Base-by-base conservation (phyloP, 2,113 vertebrate genomes). In the Ariopsis seemanni region DNA sequence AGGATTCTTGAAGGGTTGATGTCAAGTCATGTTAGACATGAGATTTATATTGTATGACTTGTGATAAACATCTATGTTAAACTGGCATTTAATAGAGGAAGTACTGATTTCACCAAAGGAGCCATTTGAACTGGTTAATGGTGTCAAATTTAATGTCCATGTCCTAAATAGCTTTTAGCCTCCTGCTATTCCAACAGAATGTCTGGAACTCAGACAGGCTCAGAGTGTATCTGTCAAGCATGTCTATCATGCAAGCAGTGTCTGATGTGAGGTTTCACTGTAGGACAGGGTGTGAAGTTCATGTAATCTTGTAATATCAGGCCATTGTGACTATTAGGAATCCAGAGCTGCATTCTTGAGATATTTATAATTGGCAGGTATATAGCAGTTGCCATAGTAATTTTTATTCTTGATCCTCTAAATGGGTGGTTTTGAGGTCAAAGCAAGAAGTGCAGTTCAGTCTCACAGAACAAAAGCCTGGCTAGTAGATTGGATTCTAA, bases 401-500 rank as follows among this genome's bases (percentile, higher is more conserved):
- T 79, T 12, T 67, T 25, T 50, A 8, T 25, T 84, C 25, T 27
- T 53, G n/a, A 62, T 60, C 48, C n/a, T 27, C 11, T 30, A 62
- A 87, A 83, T 53, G 42, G 74, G 48, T 55, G 50, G 60, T 67
- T 62, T 60, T 15, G 74, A 84, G 72, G 71, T 88, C 82, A 84
- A 84, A 78, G 60, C 50, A 52, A 42, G 62, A 87, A 74, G 42
- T 52, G 79, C 65, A 34, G 55, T 82, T 87, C 79, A 74, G 25
- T 82, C 53, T 69, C 9, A 1, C 74, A 60, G 55, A 87, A 87
- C 42, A 25, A 60, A 87, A 87, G 65, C 67, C 57, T 60, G 34
- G 79, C 34, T 27, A 42, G 65, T 82, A 72, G 79, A 87, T 87
- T 55, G 74, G 25, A 62, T 30, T 87, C 67, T 87, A 87, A 87